Evolutionary conservation across 2,113 vertebrate species (phyloP).

Genomic region (Lampris megalopsis): DNA sequence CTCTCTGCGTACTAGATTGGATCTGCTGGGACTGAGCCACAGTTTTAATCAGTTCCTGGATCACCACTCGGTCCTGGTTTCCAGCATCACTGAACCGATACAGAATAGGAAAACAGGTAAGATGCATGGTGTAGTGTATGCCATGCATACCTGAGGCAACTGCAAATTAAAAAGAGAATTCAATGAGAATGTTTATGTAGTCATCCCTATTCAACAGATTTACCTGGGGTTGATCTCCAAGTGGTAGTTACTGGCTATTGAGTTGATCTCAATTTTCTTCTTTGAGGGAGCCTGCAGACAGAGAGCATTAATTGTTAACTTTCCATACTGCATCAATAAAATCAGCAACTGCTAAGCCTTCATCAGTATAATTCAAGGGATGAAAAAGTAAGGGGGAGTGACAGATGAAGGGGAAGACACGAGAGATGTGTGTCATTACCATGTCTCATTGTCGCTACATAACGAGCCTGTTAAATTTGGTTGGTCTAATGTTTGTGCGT

Average conservation of each 20-base stretch:
- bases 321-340: too few relatives aligned
- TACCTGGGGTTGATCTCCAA: conserved; percentile 97
- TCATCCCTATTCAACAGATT: not conserved
- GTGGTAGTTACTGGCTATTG: conserved; percentile 98
- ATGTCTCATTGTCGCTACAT: not conserved
- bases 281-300: conserved; percentile 91
- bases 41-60: conserved; percentile 97
- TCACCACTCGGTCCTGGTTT: conserved; percentile 94
- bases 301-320: not conserved
- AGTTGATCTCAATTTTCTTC: conserved; percentile 99
- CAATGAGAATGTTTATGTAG: not conserved
- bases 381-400: too few relatives aligned
- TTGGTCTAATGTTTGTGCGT: not conserved
- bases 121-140: not conserved
- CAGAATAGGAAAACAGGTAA: not conserved
- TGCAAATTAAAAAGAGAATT: not conserved
- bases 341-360: too few relatives aligned
- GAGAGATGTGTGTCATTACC: not conserved
- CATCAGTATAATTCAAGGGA: too few relatives aligned
- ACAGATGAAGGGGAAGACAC: not conserved
- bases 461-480: not conserved
- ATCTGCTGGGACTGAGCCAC: conserved; percentile 98
- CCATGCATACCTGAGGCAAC: not conserved
- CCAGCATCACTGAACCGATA: conserved; percentile 88
- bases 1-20: conserved; percentile 93